Base-by-base conservation (phyloP, 2,797 vertebrate species). In the Petrocephalus sullivani region DNA sequence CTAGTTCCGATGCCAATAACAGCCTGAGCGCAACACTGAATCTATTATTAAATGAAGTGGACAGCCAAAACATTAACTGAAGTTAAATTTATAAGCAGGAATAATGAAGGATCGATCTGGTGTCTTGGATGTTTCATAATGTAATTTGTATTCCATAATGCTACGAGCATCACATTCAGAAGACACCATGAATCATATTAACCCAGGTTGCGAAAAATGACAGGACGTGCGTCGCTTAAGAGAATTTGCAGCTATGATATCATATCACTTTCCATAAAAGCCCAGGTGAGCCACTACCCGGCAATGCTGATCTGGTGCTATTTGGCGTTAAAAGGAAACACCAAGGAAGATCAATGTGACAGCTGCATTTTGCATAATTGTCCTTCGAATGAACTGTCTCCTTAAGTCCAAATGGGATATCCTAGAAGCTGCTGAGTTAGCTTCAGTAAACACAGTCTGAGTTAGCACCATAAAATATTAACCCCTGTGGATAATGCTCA, bases 71-170 rank as follows among this genome's bases (percentile, higher is more conserved):
- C 75, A 81, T 81, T 81, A 81, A 81, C 37, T 81, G 37, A 49
- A 81, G 46, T 81, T 81, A 81, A 81, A 46, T 81, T 81, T 49
- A 46, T 49, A 49, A 46, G 37, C 46, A 81, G 75, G 41, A 81
- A 81, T 81, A 81, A 81, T 46, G 49, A 46, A 54, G 54, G 82
- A 53, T 54, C 51, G 49, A 84, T 84, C 51, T 84, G 46, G 51
- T 21, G 14, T 21, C n/a, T 51, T 53, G 82, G 82, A n/a, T 84
- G 82, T 84, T 84, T 84, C 46, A 84, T 84, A 84, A 51, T 51
- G 21, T 84, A 81, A 53, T 84, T 84, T 84, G 82, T 84, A 84
- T 84, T 84, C 82, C 19, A 16, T 84, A 84, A 53, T 84, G 82
- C 7, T 54, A 54, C 1, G 4, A n/a, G 82, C 49, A 54, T 84